Percentiles rank a stretch among this genome's conserved stretches.
Conservation (phyloP, 23 tunicate species). For the Trididemnum nubilum region DNA sequence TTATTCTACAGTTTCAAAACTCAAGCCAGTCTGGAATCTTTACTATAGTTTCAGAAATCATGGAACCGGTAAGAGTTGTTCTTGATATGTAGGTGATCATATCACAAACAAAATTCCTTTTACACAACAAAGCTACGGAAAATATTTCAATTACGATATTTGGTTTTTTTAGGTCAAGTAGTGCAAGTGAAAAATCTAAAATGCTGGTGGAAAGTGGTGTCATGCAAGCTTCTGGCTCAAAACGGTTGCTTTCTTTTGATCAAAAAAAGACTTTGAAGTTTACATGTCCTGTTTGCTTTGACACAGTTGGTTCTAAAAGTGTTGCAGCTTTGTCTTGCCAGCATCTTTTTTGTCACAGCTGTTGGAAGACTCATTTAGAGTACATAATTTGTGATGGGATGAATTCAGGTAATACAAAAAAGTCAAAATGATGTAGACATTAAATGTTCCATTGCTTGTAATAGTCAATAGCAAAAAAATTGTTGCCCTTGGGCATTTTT, state of each 20-base stretch:
- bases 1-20: too few relatives aligned
- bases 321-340: conserved; percentile 51
- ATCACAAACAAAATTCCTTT: too few relatives aligned
- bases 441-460: too few relatives aligned
- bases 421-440: too few relatives aligned
- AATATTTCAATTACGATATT: too few relatives aligned
- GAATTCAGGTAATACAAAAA: conserved; percentile 43
- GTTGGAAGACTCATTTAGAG: conserved; percentile 77
- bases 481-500: too few relatives aligned
- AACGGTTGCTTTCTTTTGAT: not conserved
- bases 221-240: not conserved
- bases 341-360: conserved; percentile 73
- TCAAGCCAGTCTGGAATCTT: too few relatives aligned
- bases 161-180: not conserved
- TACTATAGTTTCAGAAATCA: too few relatives aligned
- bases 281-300: conserved; percentile 76
- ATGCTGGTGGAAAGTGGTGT: conserved; percentile 65
- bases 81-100: too few relatives aligned
- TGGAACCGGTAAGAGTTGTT: too few relatives aligned
- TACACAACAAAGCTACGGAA: too few relatives aligned
- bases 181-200: conserved; percentile 35
- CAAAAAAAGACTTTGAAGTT: not conserved
- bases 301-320: not conserved
- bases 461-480: too few relatives aligned
- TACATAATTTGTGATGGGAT: conserved; percentile 55